These are phyloP conservation scores for Alentia gelatinosa DNA, from an alignment of 2,888 invertebrate species.

Conservation along the genomic window DNA sequence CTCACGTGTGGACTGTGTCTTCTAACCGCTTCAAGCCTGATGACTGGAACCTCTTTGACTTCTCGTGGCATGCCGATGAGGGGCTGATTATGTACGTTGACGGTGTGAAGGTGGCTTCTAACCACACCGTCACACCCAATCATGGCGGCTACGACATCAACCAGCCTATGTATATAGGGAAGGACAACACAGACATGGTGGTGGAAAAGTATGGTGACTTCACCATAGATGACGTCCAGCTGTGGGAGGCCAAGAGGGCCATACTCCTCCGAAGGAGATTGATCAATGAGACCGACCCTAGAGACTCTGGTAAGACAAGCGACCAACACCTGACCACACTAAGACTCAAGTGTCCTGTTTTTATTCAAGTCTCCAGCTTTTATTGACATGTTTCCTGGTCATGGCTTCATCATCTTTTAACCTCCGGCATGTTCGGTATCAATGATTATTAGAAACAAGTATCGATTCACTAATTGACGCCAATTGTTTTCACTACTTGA, in stretches of 20 bases:
- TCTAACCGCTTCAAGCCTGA: slow-evolving; percentile 66
- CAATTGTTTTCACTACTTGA: background rate
- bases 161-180: slow-evolving; percentile 70
- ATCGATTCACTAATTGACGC: background rate
- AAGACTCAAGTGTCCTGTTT: background rate
- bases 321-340: background rate
- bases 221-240: slow-evolving; percentile 73
- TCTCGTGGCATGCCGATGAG: slow-evolving; percentile 71
- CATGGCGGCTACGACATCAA: background rate
- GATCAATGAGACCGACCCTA: background rate
- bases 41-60: slow-evolving; percentile 77
- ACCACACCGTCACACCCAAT: background rate
- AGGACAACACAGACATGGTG: slow-evolving; percentile 66
- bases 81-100: slow-evolving; percentile 73
- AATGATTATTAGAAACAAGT: background rate
- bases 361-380: background rate
- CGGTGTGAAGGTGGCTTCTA: slow-evolving; percentile 65
- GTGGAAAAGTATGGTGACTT: slow-evolving; percentile 68
- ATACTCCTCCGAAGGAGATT: background rate
- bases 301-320: slow-evolving; percentile 12
- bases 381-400: background rate
- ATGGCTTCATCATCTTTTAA: background rate
- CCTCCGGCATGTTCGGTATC: background rate
- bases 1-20: slow-evolving; percentile 70
- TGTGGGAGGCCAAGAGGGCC: slow-evolving; percentile 62